Conservation (phyloP, 2,888 invertebrate genomes). For the Chloroclystis v-ata region DNA sequence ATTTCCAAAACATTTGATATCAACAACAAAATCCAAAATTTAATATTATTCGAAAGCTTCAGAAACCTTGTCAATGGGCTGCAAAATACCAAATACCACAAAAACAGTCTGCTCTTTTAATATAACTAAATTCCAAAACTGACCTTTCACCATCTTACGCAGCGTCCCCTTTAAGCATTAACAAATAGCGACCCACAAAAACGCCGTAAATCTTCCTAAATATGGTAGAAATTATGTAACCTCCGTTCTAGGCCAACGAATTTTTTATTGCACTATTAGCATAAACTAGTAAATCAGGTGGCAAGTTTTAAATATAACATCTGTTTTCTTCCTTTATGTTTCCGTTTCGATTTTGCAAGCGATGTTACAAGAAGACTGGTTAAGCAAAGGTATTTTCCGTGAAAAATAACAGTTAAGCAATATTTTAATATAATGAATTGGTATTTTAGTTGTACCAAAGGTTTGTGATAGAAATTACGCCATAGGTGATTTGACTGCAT, state of each 20-base stretch:
- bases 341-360: constrained; percentile 9
- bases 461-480: too few relatives aligned
- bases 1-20: too few relatives aligned
- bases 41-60: not conserved
- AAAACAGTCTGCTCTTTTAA: not conserved
- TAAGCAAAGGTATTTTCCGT: not conserved
- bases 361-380: not conserved
- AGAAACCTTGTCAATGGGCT: not conserved
- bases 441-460: too few relatives aligned
- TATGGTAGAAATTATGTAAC: constrained; percentile 20
- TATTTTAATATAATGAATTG: too few relatives aligned
- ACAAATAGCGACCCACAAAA: constrained; percentile 22
- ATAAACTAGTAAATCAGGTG: constrained; percentile 22
- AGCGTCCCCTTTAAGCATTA: constrained; percentile 17
- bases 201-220: constrained; percentile 23
- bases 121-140: constrained; percentile 7
- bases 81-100: constrained; percentile 8
- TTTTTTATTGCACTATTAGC: constrained; percentile 26
- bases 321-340: constrained; percentile 5
- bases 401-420: not conserved
- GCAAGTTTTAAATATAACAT: constrained; percentile 5
- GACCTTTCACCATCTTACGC: constrained; percentile 23
- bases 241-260: constrained; percentile 24
- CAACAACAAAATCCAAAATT: too few relatives aligned
- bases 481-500: too few relatives aligned